Evolutionary conservation across 2,797 vertebrate species (phyloP), one percentile per base, ranked within the genome.

Genomic region (Sparidentex hasta): DNA sequence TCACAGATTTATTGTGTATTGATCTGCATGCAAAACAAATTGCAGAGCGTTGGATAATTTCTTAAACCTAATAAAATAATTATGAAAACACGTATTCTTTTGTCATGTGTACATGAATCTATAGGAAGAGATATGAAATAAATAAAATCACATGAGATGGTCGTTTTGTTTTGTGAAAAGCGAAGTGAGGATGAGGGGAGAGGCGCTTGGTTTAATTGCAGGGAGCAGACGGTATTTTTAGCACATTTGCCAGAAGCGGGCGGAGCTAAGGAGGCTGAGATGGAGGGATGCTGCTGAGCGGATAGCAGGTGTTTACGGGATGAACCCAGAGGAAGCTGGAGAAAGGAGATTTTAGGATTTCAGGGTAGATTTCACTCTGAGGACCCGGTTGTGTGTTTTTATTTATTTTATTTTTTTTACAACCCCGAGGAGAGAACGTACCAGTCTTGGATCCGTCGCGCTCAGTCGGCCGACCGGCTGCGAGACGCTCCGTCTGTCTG

Each of bases 241-340:
- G 83, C 80, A 13, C 67, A 52, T 81, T 80, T 43, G 44, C 69
- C 80, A 65, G 27, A 56, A 65, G 85, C 75, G 56, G 92, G 92
- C 85, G 93, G 90, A 83, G 91, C 87, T 74, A 81, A 56, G 79
- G 76, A 76, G 75, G 82, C 74, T 46, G 88, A 61, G 83, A 70
- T 72, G 80, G 78, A 85, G 73, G 76, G 87, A 88, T 88, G 90
- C 80, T 83, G 86, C 88, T 84, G 89, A 76, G n/a, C 0, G 82
- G 55, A 50, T 2, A 56, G 91, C 90, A 90, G 90, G 87, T 91
- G 87, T 85, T 85, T 66, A 86, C 85, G 38, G 70, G 71, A 70
- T 75, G 76, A 81, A 13, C 51, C 66, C 50, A 9, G 50, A 51
- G 48, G 61, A 62, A 5, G 65, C 78, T 2, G 25, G 11, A 8